Conservation (phyloP, 1,140 invertebrate species). For the Euborellia annulipes region DNA sequence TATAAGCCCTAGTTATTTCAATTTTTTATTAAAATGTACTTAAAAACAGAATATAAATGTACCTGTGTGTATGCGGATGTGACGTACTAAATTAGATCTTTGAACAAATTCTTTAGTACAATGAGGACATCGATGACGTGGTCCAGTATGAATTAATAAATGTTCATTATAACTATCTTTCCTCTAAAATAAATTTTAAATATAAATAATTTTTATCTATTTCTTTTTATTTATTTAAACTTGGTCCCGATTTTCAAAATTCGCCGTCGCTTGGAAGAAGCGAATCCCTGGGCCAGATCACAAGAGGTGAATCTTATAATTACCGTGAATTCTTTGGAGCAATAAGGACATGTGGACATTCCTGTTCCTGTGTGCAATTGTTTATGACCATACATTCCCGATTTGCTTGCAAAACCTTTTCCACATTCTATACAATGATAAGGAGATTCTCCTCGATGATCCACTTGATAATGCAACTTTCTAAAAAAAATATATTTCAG, state of each 20-base stretch:
- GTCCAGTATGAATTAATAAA: constrained; percentile 34
- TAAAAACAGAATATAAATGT: background rate
- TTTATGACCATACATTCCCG: constrained; percentile 19
- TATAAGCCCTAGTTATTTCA: too few relatives aligned
- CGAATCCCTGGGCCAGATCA: too few relatives aligned
- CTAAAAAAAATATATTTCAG: constrained; percentile 4
- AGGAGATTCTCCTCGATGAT: constrained; percentile 16
- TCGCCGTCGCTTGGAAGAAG: too few relatives aligned
- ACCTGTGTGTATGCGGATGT: constrained; percentile 34
- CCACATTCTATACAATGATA: constrained; percentile 17
- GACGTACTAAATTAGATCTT: constrained; percentile 35
- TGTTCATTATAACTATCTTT: constrained; percentile 37
- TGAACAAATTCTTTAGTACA: constrained; percentile 38
- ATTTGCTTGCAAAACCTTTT: constrained; percentile 20
- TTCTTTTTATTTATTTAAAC: background rate
- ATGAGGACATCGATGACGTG: constrained; percentile 35
- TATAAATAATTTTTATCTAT: too few relatives aligned
- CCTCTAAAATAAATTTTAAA: constrained; percentile 23
- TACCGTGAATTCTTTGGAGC: constrained; percentile 18
- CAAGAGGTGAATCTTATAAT: background rate
- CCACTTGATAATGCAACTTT: constrained; percentile 16
- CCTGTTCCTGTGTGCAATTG: constrained; percentile 17
- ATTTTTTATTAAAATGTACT: too few relatives aligned
- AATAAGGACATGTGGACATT: constrained; percentile 15
- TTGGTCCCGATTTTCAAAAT: too few relatives aligned